Conservation (phyloP, 2,888 invertebrate species). For the Hydraecia micacea region DNA sequence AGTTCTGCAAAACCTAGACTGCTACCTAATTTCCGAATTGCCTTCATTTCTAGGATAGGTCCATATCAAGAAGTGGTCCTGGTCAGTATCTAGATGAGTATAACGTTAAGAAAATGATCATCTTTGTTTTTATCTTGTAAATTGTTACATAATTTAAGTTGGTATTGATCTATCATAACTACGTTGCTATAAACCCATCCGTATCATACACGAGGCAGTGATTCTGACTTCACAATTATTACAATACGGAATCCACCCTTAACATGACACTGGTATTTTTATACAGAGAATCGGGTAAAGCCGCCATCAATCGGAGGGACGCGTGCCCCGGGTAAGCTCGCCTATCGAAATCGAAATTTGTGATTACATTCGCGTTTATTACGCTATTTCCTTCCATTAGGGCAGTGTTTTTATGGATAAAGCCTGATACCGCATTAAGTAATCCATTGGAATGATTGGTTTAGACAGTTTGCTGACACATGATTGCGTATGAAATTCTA, state of each 20-base stretch:
- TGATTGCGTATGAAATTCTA: conserved; percentile 7
- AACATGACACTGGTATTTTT: conserved; percentile 71
- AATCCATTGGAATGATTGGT: conserved; percentile 45
- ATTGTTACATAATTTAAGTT: neutral
- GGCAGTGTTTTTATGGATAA: conserved; percentile 65
- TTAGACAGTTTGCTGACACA: conserved; percentile 21
- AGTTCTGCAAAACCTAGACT: neutral
- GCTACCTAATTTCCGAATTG: neutral
- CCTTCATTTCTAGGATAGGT: neutral
- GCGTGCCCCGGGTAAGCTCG: conserved; percentile 77
- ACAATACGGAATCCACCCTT: conserved; percentile 27
- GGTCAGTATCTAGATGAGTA: neutral
- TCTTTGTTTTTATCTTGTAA: neutral
- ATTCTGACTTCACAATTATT: conserved; percentile 27
- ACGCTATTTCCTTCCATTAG: conserved; percentile 81
- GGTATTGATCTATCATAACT: neutral
- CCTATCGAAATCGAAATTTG: no score
- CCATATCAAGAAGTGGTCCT: neutral
- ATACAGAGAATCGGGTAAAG: conserved; percentile 74
- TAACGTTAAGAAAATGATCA: neutral
- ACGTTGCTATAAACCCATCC: neutral
- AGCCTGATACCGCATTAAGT: conserved; percentile 50
- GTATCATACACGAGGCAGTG: neutral
- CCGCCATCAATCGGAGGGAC: conserved; percentile 78
- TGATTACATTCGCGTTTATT: conserved; percentile 82